These are phyloP conservation scores for Pseudolycoriella hygida DNA, from an alignment of 2,888 invertebrate genomes.

Conservation along the genomic window DNA sequence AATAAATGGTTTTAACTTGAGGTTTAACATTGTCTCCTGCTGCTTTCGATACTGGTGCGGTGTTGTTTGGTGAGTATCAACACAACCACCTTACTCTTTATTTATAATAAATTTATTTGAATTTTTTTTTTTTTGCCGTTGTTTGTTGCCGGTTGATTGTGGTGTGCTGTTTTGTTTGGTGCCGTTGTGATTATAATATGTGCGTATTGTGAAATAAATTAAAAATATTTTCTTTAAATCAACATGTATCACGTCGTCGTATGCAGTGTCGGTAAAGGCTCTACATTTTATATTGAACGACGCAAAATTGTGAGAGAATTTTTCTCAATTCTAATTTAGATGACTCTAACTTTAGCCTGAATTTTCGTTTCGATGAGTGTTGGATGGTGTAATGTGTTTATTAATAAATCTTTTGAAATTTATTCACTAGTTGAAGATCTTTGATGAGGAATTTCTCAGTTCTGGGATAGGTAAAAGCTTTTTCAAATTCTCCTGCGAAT, in stretches of 20 bases:
- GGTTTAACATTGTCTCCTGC: neutral
- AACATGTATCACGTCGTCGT: neutral
- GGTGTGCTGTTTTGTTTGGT: no score
- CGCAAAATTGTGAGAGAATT: no score
- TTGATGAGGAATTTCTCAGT: no score
- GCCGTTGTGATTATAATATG: neutral
- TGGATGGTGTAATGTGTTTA: neutral
- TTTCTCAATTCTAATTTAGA: no score
- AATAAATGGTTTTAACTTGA: neutral
- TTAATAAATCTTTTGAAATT: neutral
- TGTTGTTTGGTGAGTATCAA: slow-evolving; percentile 1
- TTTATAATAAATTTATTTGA: neutral
- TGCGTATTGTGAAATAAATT: neutral
- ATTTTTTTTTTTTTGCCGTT: neutral
- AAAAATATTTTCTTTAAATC: neutral
- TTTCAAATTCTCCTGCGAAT: no score
- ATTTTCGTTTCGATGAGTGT: neutral
- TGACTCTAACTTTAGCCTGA: no score
- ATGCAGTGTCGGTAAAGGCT: no score
- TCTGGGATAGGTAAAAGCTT: no score
- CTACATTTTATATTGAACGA: no score
- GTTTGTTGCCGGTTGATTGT: no score
- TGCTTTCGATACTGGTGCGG: neutral
- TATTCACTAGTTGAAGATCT: no score
- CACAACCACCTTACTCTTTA: neutral